Percentiles rank a stretch among this genome's conserved stretches.
Evolutionary conservation across 2,888 invertebrate species (phyloP).

Genomic region (Andrena praecox): DNA sequence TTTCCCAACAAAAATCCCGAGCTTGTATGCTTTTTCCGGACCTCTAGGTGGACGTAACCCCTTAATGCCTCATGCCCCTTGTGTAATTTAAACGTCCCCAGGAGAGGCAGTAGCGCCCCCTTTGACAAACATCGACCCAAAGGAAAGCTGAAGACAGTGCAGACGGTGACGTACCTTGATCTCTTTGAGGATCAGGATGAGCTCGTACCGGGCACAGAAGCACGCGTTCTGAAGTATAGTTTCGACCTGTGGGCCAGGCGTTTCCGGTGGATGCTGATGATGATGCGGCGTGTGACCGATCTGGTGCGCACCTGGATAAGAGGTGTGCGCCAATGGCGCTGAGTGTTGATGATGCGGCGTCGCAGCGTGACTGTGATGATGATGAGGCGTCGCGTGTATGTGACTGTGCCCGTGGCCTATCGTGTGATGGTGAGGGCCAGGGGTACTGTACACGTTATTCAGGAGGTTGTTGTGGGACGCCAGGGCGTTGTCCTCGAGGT

Average conservation of each 20-base stretch:
- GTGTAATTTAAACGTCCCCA: too few species aligned
- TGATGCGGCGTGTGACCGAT: constrained; percentile 84
- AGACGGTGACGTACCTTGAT: constrained; percentile 85
- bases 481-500: constrained; percentile 95
- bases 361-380: constrained; percentile 83
- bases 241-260: constrained; percentile 91
- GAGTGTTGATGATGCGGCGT: constrained; percentile 78
- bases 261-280: constrained; percentile 86
- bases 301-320: constrained; percentile 78
- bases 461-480: constrained; percentile 83
- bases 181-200: constrained; percentile 97
- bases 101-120: too few species aligned
- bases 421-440: constrained; percentile 83
- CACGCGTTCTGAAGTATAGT: constrained; percentile 93
- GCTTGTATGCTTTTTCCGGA: too few species aligned
- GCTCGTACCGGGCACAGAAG: constrained; percentile 96
- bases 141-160: too few species aligned
- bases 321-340: constrained; percentile 75
- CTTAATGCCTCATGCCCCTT: too few species aligned
- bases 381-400: constrained; percentile 83
- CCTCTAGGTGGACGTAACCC: too few species aligned
- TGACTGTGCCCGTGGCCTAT: constrained; percentile 84
- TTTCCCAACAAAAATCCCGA: too few species aligned
- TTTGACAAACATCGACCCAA: too few species aligned
- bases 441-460: constrained; percentile 84